Percentiles rank a stretch among this genome's conserved stretches.
Evolutionary conservation across 1,140 invertebrate genomes (phyloP).

Genomic region (Mycetomoellerius zeteki): DNA sequence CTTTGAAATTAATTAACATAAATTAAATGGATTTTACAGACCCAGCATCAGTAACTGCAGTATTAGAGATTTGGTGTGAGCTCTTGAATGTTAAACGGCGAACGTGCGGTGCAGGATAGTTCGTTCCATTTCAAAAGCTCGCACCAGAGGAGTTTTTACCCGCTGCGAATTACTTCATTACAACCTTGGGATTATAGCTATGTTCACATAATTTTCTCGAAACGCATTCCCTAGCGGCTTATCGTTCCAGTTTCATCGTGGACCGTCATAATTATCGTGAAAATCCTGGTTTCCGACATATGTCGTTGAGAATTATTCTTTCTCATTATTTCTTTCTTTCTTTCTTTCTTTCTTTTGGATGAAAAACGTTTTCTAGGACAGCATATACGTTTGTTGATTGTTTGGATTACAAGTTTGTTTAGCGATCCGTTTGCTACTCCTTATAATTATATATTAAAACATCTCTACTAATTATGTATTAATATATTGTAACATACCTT

Average conservation of each 20-base stretch:
- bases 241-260: slow-evolving; percentile 12
- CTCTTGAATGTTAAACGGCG: not conserved
- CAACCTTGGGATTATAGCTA: slow-evolving; percentile 16
- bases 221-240: not conserved
- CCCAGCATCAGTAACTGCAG: no score
- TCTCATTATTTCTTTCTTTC: not conserved
- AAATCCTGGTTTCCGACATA: not conserved
- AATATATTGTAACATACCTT: not conserved
- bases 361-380: not conserved
- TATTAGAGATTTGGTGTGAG: no score
- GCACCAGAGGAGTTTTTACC: not conserved
- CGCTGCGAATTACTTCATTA: slow-evolving; percentile 33
- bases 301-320: not conserved
- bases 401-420: slow-evolving; percentile 60
- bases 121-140: slow-evolving; percentile 17
- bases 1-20: no score
- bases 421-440: slow-evolving; percentile 34
- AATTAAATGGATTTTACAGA: no score
- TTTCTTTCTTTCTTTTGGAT: not conserved
- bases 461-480: not conserved
- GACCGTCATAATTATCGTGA: slow-evolving; percentile 14
- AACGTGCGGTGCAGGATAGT: not conserved
- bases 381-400: slow-evolving; percentile 55
- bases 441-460: not conserved
- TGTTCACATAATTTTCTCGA: slow-evolving; percentile 40